Base-by-base conservation (phyloP, 35 echinoderm and acorn worm species). In the Acanthaster planci region DNA sequence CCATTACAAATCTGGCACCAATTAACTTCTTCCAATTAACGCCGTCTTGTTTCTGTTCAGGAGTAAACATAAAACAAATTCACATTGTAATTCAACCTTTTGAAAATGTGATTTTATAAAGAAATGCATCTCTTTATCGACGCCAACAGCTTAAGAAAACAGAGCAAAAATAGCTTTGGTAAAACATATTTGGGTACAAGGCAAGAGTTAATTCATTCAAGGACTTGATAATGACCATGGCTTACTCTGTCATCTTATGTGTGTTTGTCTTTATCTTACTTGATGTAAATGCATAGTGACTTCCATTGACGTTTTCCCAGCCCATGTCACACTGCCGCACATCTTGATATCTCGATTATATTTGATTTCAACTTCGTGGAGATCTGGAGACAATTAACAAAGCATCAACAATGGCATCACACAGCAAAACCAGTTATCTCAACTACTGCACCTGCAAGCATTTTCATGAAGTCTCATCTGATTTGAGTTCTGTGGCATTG, bases 251-350 rank as follows among this genome's bases (percentile, higher is more conserved):
- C 12, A 57, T 57, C 22, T 57, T n/a, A 57, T n/a, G n/a, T n/a
- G n/a, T n/a, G n/a, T n/a, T n/a, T n/a, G 17, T 39, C 30, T 14
- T 5, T 10, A 38, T 76, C 77, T 89, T 37, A 97, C 95, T 88
- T 89, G 92, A 52, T 91, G 38, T 5, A 99, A 59, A 64, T 90
- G 81, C 89, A 99, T 99, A 8, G 89, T 76, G 14, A 99, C 96
- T 56, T 99, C 92, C 67, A 99, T 85, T 10, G 96, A 99, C 37
- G 92, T 94, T 51, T 83, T 91, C 18, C 96, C 96, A 36, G 89
- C 89, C 96, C 96, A 99, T 18, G 96, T 91, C 34, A 99, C 92
- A 79, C 94, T 84, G 38, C 96, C 96, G 15, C 81, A 72, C 64
- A 99, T 68, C 54, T 90, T 90, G 40, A 99, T 78, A 60, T 99